Evolutionary conservation across 2,888 invertebrate genomes (phyloP).

Genomic region (Watsonalla binaria): DNA sequence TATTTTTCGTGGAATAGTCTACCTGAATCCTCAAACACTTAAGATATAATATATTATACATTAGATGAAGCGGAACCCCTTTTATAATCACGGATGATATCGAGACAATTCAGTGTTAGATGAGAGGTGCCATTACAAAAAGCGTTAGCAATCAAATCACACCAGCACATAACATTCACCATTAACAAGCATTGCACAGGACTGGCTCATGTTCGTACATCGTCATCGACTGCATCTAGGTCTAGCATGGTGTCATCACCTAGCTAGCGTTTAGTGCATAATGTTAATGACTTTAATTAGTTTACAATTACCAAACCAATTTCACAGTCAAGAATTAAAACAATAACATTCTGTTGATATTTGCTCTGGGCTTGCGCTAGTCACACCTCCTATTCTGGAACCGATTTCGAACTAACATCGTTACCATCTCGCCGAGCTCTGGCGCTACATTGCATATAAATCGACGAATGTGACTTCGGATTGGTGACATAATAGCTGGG

Average conservation of each 20-base stretch:
- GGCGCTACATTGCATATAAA: neutral
- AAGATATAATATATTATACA: constrained; percentile 15
- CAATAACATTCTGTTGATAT: constrained; percentile 32
- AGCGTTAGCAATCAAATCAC: constrained; percentile 39
- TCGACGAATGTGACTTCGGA: constrained; percentile 37
- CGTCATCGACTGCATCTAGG: constrained; percentile 65
- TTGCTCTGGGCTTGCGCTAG: constrained; percentile 52
- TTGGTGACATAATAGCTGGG: constrained; percentile 64
- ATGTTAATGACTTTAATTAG: constrained; percentile 31
- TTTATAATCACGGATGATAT: constrained; percentile 15
- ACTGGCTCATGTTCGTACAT: constrained; percentile 63
- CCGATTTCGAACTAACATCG: constrained; percentile 51
- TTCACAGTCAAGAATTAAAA: constrained; percentile 14
- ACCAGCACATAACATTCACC: constrained; percentile 68
- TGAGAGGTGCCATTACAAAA: constrained; percentile 16
- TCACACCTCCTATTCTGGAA: constrained; percentile 60
- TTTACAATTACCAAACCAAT: constrained; percentile 17
- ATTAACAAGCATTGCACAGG: constrained; percentile 73
- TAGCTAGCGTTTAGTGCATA: constrained; percentile 70
- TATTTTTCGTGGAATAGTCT: constrained; percentile 12
- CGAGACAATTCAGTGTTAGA: constrained; percentile 16
- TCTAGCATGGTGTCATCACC: constrained; percentile 73
- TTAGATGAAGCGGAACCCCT: constrained; percentile 17
- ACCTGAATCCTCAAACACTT: constrained; percentile 12
- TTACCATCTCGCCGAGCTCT: constrained; percentile 5